Base-by-base conservation (phyloP, 2,888 invertebrate species). In the Meliscaeva auricollis region DNA sequence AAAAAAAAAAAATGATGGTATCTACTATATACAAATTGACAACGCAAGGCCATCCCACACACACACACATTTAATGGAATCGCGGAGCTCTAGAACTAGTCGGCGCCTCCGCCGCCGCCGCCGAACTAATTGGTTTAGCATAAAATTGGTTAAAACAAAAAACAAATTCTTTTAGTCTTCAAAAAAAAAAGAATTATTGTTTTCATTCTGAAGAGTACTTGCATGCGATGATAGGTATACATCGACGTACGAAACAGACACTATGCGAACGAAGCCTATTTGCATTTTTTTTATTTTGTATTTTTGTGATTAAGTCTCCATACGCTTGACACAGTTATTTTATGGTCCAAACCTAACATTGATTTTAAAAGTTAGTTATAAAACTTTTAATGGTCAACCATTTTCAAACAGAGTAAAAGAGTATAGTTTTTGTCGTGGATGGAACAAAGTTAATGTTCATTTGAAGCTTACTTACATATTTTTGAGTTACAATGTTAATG, bases 121-220 rank as follows among this genome's bases (percentile, higher is more conserved):
- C 64, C 75, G 30, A 38, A 11, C 75, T 75, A 81, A 81, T 81
- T 81, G 81, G 81, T 58, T 81, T 75, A 81, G 64, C 78, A 46
- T 74, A 62, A 69, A 74, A 56, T 62, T 80, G 73, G 68, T 68
- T 69, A 41, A 60, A 60, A 41, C 11, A 62, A 68, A 56, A 54
- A 46, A 69, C n/a, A n/a, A 60, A 69, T 62, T 77, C 69, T 62
- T 77, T 77, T 77, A 22, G 48, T 20, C 41, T 48, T 60, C 26
- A 17, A 38, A 8, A 48, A 46, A 66, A 72, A 64, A 66, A 20
- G 35, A 20, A 54, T 44, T 44, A 17, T 11, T 46, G 26, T 44
- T 64, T 64, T 32, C 13, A 46, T 46, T 64, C 46, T 30, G 17
- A 64, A 32, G 30, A 46, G 44, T 26, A 62, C 60, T 26, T 22